These are phyloP conservation scores for Protula sp. DNA, from an alignment of 2,888 invertebrate species.

Conservation along the genomic window DNA sequence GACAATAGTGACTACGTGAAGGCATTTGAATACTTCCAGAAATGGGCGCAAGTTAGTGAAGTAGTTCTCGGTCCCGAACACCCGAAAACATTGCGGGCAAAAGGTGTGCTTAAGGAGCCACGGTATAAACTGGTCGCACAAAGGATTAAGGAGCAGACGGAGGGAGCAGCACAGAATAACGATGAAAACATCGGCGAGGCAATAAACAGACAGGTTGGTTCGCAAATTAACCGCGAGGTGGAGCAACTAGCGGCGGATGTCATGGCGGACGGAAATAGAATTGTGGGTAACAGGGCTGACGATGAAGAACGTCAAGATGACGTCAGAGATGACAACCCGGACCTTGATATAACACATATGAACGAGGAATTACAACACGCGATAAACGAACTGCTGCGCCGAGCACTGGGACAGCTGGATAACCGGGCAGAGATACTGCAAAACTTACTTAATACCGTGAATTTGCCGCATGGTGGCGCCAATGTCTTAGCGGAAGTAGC, in stretches of 20 bases:
- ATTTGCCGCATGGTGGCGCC: too few relatives aligned
- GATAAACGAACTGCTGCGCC: background rate
- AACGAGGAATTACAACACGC: background rate
- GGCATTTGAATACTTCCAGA: constrained; percentile 49
- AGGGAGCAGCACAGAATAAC: background rate
- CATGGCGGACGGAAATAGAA: background rate
- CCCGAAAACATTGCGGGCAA: constrained; percentile 49
- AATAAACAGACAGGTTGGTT: background rate
- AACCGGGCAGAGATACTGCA: background rate
- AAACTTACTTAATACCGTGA: background rate
- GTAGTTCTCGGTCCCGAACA: constrained; percentile 49
- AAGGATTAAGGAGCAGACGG: constrained; percentile 7
- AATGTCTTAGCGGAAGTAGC: too few relatives aligned
- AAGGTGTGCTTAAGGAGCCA: constrained; percentile 46
- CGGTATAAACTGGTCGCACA: constrained; percentile 44
- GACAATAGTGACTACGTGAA: constrained; percentile 49
- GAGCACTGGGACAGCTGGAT: background rate
- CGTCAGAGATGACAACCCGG: background rate
- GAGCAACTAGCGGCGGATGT: background rate
- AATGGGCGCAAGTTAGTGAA: constrained; percentile 48
- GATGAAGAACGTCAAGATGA: too few relatives aligned
- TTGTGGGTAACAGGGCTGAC: too few relatives aligned
- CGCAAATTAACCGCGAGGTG: background rate
- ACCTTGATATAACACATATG: background rate
- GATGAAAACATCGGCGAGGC: background rate